A percentile compares a stretch with the other conserved stretches of the same genome.
Evolutionary conservation across 1,140 invertebrate species (phyloP).

Genomic region (Drosophila guanche): DNA sequence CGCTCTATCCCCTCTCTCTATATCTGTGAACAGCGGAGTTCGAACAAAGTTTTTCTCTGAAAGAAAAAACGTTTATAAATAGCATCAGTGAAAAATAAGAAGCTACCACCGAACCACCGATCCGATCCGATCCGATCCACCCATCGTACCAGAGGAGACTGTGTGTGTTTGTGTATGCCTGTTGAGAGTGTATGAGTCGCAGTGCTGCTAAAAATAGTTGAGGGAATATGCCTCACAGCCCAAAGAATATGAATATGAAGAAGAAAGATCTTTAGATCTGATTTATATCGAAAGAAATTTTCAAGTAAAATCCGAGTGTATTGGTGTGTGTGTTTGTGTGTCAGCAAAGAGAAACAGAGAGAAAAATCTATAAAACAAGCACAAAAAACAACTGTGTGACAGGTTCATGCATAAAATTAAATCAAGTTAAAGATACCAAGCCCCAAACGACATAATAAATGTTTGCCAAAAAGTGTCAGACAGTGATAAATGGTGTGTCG

Average conservation of each 20-base stretch:
- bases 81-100: constrained; percentile 79
- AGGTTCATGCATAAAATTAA: constrained; percentile 36
- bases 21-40: constrained; percentile 14
- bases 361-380: constrained; percentile 33
- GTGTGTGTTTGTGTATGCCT: constrained; percentile 21
- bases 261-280: constrained; percentile 55
- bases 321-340: constrained; percentile 2
- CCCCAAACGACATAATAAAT: constrained; percentile 26
- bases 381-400: constrained; percentile 21
- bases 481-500: constrained; percentile 46
- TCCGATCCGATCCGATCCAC: neutral
- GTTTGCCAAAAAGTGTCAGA: constrained; percentile 45
- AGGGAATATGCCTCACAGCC: constrained; percentile 55
- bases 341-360: constrained; percentile 5
- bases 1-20: no score
- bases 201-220: constrained; percentile 73
- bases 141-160: neutral
- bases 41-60: constrained; percentile 39
- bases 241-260: constrained; percentile 73
- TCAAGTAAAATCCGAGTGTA: constrained; percentile 21
- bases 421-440: constrained; percentile 32
- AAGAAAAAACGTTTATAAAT: constrained; percentile 74
- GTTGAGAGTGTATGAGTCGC: constrained; percentile 52
- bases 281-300: constrained; percentile 44
- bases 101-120: constrained; percentile 59